These are phyloP conservation scores for Habropoda laboriosa DNA, from an alignment of 1,140 invertebrate species.

Conservation along the genomic window DNA sequence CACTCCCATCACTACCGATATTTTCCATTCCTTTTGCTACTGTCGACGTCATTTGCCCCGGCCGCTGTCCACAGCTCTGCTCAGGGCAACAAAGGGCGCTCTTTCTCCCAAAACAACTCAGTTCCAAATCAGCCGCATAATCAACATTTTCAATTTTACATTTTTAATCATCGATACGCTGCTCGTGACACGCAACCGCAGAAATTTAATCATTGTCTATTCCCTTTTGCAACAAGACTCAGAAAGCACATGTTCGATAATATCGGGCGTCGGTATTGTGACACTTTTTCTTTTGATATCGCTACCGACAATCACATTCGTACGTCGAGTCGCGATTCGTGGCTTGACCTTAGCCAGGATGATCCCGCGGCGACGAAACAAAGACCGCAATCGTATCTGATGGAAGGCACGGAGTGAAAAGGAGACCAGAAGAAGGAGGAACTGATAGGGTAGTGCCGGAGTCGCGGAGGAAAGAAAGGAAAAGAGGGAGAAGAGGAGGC, in stretches of 20 bases:
- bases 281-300: not conserved
- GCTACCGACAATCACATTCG: not conserved
- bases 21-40: too few species aligned
- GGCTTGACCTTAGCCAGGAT: not conserved
- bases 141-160: too few species aligned
- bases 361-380: slow-evolving; percentile 10
- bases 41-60: too few species aligned
- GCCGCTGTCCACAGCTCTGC: too few species aligned
- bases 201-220: slow-evolving; percentile 11
- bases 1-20: too few species aligned
- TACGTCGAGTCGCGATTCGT: not conserved
- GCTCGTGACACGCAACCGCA: not conserved
- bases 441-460: slow-evolving; percentile 17
- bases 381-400: slow-evolving; percentile 23
- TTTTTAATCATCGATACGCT: too few species aligned
- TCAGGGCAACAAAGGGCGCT: too few species aligned
- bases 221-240: not conserved
- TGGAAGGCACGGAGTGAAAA: not conserved
- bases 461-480: not conserved
- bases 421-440: not conserved
- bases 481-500: not conserved
- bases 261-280: not conserved
- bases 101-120: too few species aligned
- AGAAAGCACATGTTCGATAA: not conserved
- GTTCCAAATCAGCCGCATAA: too few species aligned